A percentile compares a stretch with the other conserved stretches of the same genome.
Conservation (phyloP, 2,888 invertebrate genomes). For the Smittia aterrima region DNA sequence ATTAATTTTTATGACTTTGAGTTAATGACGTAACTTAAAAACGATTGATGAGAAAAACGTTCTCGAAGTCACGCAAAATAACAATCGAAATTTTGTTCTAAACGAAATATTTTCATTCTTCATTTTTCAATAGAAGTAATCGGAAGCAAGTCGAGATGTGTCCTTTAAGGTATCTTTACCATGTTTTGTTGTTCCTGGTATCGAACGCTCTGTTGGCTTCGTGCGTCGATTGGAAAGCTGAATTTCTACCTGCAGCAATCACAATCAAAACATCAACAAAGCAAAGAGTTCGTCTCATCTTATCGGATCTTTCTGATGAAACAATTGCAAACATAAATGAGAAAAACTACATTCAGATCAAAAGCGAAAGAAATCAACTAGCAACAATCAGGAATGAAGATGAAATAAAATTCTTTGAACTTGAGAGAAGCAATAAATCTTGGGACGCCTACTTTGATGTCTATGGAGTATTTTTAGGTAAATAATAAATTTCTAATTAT, state of each 20-base stretch:
- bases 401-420: not conserved
- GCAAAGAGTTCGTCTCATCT: slow-evolving; percentile 4
- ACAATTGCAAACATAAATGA: not conserved
- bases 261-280: slow-evolving; percentile 7
- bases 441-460: slow-evolving; percentile 28
- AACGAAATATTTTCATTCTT: not conserved
- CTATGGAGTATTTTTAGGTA: slow-evolving; percentile 40
- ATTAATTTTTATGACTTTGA: not conserved
- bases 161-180: slow-evolving; percentile 32
- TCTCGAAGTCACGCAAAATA: slow-evolving; percentile 6
- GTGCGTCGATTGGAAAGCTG: slow-evolving; percentile 15
- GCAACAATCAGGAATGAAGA: not conserved
- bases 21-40: not conserved
- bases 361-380: not conserved
- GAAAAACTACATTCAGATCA: slow-evolving; percentile 14
- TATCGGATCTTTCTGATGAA: slow-evolving; percentile 12
- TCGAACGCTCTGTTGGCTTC: not conserved
- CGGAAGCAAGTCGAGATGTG: slow-evolving; percentile 10
- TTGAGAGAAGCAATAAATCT: not conserved
- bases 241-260: slow-evolving; percentile 19
- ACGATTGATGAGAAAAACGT: not conserved
- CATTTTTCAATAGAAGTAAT: not conserved
- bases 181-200: slow-evolving; percentile 22
- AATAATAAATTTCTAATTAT: not conserved
- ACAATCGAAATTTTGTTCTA: not conserved